These are phyloP conservation scores for Trogon melanurus DNA, from an alignment of 2,113 vertebrate genomes.

Conservation along the genomic window DNA sequence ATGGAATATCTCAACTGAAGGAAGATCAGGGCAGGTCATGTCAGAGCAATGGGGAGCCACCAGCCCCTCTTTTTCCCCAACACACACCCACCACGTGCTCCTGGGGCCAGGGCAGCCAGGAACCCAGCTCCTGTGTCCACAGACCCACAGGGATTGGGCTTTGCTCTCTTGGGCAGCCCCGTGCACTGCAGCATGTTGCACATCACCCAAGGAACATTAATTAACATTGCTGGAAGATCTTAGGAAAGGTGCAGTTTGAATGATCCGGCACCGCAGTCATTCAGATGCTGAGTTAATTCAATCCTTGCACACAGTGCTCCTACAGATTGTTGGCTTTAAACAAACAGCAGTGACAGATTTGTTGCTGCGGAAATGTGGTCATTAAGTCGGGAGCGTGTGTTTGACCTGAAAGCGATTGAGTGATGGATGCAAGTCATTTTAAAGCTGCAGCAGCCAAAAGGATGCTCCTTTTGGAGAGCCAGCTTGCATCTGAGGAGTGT, in stretches of 20 bases:
- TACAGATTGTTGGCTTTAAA: conserved; percentile 73
- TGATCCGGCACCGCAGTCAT: conserved; percentile 55
- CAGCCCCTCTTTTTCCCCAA: background rate
- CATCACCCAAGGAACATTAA: conserved; percentile 13
- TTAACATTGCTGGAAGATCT: conserved; percentile 47
- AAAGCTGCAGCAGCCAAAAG: conserved; percentile 70
- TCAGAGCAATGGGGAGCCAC: background rate
- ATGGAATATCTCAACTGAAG: background rate
- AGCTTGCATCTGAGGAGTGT: conserved; percentile 67
- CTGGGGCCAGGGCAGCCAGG: rapidly evolving
- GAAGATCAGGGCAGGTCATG: background rate
- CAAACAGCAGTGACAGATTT: conserved; percentile 73
- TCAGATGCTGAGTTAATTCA: conserved; percentile 66
- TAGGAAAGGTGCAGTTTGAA: conserved; percentile 52
- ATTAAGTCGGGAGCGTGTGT: conserved; percentile 73
- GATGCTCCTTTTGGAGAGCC: conserved; percentile 62
- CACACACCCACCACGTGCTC: rapidly evolving
- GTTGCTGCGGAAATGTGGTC: conserved; percentile 73
- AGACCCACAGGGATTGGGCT: background rate
- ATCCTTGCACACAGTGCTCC: conserved; percentile 57
- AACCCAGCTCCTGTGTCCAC: background rate
- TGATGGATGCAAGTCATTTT: conserved; percentile 79
- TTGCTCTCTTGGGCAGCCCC: background rate
- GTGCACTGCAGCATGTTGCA: background rate
- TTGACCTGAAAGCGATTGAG: conserved; percentile 76